Evolutionary conservation across 2,797 vertebrate species (phyloP).

Genomic region (Falco naumanni): DNA sequence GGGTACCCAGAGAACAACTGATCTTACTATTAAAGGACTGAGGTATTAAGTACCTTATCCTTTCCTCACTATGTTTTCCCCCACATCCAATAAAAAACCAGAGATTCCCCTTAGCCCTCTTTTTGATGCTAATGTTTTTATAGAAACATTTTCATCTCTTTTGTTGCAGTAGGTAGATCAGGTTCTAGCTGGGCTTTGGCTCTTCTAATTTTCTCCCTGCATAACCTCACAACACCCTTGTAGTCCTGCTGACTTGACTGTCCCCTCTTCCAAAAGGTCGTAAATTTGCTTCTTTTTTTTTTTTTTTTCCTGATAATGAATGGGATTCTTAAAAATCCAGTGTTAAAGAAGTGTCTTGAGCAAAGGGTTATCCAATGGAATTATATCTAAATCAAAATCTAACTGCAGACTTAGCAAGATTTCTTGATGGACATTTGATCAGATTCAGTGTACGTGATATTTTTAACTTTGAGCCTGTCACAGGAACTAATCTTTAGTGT

Average conservation of each 20-base stretch:
- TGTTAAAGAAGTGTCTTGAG: neutral
- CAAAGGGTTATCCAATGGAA: neutral
- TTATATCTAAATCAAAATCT: constrained; percentile 6
- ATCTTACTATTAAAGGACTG: neutral
- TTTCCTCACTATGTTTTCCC: neutral
- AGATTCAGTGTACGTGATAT: neutral
- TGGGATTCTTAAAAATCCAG: neutral
- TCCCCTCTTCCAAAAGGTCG: neutral
- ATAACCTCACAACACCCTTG: neutral
- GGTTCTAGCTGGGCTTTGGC: neutral
- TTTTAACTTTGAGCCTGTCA: neutral
- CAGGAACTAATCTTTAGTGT: neutral
- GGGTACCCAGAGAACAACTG: neutral
- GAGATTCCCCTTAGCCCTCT: neutral
- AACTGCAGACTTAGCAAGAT: neutral
- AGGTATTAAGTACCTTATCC: neutral
- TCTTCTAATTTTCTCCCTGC: neutral
- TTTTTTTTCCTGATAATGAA: neutral
- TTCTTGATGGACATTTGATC: neutral
- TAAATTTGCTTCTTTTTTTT: neutral
- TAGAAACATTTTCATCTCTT: neutral
- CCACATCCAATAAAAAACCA: neutral
- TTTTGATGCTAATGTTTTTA: neutral
- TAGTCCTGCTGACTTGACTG: neutral
- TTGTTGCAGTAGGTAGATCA: neutral